Percentiles rank a stretch among this genome's conserved stretches.
Evolutionary conservation across 2,797 vertebrate genomes (phyloP).

Genomic region (Podargus strigoides): DNA sequence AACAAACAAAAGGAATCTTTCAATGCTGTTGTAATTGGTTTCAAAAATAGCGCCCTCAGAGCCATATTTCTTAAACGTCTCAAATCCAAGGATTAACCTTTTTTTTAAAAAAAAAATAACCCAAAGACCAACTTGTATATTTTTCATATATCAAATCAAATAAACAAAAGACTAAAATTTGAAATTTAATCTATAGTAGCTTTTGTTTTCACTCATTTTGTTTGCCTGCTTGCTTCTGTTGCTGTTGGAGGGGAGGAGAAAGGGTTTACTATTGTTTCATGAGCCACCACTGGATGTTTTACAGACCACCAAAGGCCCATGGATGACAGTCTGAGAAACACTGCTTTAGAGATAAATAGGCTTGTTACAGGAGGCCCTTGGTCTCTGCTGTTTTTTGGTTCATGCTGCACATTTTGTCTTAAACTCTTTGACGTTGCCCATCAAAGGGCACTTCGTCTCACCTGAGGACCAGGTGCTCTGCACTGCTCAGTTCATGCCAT

Average conservation of each 20-base stretch:
- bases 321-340: background rate
- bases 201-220: constrained; percentile 26
- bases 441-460: background rate
- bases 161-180: constrained; percentile 3
- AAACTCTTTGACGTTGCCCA: background rate
- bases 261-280: constrained; percentile 12
- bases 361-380: background rate
- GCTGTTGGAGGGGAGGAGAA: background rate
- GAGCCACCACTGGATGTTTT: constrained; percentile 23
- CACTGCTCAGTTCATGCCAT: background rate
- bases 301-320: background rate
- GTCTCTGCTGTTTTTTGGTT: background rate
- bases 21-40: constrained; percentile 53
- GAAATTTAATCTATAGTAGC: background rate
- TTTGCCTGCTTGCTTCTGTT: background rate
- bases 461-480: background rate
- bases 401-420: background rate
- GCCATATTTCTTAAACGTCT: constrained; percentile 44
- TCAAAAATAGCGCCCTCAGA: constrained; percentile 55
- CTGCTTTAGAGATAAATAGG: constrained; percentile 2
- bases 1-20: constrained; percentile 62
- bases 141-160: constrained; percentile 29
- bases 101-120: background rate
- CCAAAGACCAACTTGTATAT: background rate
- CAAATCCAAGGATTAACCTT: constrained; percentile 35